Base-by-base conservation (phyloP, 2,888 invertebrate species). In the Cremastinae sp. region DNA sequence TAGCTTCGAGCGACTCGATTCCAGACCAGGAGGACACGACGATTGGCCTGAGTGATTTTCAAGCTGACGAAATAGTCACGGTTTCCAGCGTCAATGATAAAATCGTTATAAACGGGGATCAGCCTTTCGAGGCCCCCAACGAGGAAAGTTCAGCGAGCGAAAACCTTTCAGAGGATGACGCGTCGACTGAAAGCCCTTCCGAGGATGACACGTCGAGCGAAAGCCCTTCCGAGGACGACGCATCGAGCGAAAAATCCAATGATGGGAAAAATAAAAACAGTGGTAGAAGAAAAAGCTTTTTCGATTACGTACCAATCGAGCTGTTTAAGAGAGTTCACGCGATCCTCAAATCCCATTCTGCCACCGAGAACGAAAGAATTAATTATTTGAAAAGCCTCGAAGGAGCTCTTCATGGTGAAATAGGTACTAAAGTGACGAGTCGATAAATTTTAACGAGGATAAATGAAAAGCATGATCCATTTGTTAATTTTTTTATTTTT, bases 321-420 rank as follows among this genome's bases (percentile, higher is more conserved):
- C 80, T 89, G 62, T 78, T 90, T n/a, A 85, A 83, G 69, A 83
- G 73, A 51, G 89, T 89, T 36, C 89, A 90, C 70, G 79, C 75
- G 20, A 89, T 80, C 59, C 70, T 90, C 36, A 84, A 84, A 79
- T 82, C 85, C 1, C 88, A 88, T n/a, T 83, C 86, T 0, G 43
- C 78, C 2, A 84, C 83, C 9, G 61, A 83, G 0, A 79, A 84
- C 51, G 92, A 92, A 61, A 94, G 94, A 88, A 88, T 93, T 9
- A 86, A 89, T 51, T 92, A 93, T 83, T 90, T 94, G 66, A 91
- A 91, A 79, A 87, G 91, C 14, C 90, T 94, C 68, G 92, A 92
- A 77, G 92, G 93, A 78, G 90, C 91, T 69, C 90, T 96, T 18
- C 89, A 95, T 78, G 87, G 88, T 20, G 92, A 93, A 84, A 94